These are phyloP conservation scores for Esperia sulphurella DNA, from an alignment of 2,888 invertebrate genomes.

Conservation along the genomic window DNA sequence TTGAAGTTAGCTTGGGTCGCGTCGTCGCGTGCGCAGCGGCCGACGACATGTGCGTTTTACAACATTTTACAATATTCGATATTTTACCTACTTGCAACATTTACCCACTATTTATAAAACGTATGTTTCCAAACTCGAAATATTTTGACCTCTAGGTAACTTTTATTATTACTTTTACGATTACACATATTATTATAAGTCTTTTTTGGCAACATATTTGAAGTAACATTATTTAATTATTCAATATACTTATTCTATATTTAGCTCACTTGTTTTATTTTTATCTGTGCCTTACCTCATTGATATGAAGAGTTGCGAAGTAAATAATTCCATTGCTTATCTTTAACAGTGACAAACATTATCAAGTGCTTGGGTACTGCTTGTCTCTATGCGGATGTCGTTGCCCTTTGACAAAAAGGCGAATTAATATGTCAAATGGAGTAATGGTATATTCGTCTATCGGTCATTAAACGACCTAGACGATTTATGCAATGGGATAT, in stretches of 20 bases:
- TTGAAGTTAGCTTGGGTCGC: slow-evolving; percentile 30
- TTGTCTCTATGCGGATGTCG: too few relatives aligned
- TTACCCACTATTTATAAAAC: slow-evolving; percentile 40
- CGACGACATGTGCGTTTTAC: too few relatives aligned
- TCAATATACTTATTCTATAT: slow-evolving; percentile 79
- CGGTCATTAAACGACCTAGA: too few relatives aligned
- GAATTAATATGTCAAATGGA: too few relatives aligned
- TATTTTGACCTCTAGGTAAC: slow-evolving; percentile 70
- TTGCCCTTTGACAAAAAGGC: too few relatives aligned
- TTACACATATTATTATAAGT: slow-evolving; percentile 67
- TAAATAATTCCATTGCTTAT: too few relatives aligned
- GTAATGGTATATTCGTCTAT: too few relatives aligned
- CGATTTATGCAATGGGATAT: too few relatives aligned
- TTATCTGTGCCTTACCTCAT: neutral
- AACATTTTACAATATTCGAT: slow-evolving; percentile 26
- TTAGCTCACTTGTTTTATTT: slow-evolving; percentile 69
- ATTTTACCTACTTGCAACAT: slow-evolving; percentile 51
- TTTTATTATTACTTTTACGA: slow-evolving; percentile 74
- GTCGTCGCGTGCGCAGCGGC: slow-evolving; percentile 21
- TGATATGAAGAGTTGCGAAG: neutral
- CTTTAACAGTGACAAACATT: too few relatives aligned
- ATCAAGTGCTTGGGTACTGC: too few relatives aligned
- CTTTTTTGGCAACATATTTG: slow-evolving; percentile 77
- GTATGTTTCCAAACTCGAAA: slow-evolving; percentile 65
- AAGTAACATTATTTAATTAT: slow-evolving; percentile 79